Evolutionary conservation across 1,140 invertebrate genomes (phyloP).

Genomic region (Penaeus chinensis): DNA sequence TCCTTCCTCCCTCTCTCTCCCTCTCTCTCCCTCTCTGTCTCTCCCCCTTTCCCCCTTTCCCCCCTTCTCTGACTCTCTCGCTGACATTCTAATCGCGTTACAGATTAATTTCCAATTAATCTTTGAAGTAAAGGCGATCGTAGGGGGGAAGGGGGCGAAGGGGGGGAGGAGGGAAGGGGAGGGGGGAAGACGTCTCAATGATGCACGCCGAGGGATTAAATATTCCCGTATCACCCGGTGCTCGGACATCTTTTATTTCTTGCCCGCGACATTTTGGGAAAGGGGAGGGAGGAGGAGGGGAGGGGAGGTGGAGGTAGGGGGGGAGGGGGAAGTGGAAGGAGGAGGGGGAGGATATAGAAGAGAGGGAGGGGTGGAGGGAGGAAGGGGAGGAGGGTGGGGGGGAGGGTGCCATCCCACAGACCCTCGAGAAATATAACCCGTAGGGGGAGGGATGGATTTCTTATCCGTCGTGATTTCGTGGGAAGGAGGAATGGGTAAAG

Average conservation of each 20-base stretch:
- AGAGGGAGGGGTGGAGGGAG: neutral
- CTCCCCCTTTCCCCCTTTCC: neutral
- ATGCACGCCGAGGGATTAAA: no score
- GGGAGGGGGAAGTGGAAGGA: neutral
- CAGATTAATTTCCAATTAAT: neutral
- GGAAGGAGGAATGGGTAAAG: no score
- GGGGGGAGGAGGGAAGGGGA: neutral
- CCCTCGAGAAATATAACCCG: no score
- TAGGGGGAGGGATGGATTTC: no score
- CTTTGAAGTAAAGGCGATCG: slow-evolving; percentile 17
- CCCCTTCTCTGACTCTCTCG: neutral
- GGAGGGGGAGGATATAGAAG: neutral
- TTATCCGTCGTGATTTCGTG: no score
- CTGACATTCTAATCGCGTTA: neutral
- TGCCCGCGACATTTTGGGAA: neutral
- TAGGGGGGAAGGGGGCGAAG: neutral
- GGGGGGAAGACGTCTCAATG: neutral
- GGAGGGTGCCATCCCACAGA: neutral
- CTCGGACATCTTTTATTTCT: neutral
- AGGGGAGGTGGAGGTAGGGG: neutral
- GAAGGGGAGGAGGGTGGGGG: neutral
- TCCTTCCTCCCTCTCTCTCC: neutral
- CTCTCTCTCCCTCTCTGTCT: no score
- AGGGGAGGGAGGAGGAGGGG: neutral
- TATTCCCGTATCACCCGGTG: neutral